Percentiles rank a stretch among this genome's conserved stretches.
Evolutionary conservation across 2,888 invertebrate species (phyloP).

Genomic region (Ethmia dodecea): DNA sequence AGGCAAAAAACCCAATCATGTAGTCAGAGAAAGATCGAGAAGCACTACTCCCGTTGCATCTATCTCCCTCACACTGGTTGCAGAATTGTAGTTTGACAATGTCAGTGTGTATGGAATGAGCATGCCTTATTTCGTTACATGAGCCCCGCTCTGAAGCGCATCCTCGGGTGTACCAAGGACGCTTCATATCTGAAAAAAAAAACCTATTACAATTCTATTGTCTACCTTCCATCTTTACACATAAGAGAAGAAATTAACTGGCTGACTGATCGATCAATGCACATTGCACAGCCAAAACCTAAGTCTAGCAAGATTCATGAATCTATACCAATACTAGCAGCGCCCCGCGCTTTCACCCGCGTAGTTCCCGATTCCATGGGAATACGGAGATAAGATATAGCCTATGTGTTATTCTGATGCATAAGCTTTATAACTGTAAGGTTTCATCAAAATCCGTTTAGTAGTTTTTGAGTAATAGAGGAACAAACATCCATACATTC

Average conservation of each 20-base stretch:
- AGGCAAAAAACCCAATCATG: constrained; percentile 33
- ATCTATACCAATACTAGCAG: not conserved
- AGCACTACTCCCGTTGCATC: constrained; percentile 41
- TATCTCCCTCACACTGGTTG: constrained; percentile 48
- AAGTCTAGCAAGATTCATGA: not conserved
- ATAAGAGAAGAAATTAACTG: not conserved
- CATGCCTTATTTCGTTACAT: constrained; percentile 43
- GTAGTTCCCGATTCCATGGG: not conserved
- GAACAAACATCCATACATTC: too few species aligned
- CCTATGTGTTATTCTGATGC: too few species aligned
- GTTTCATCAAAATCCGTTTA: too few species aligned
- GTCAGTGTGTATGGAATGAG: constrained; percentile 28
- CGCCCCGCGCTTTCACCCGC: not conserved
- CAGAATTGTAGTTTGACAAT: constrained; percentile 40
- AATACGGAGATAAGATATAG: too few species aligned
- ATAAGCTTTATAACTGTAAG: too few species aligned
- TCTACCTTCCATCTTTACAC: not conserved
- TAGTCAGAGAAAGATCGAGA: constrained; percentile 33
- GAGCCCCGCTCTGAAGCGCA: constrained; percentile 52
- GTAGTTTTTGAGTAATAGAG: too few species aligned
- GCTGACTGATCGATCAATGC: not conserved
- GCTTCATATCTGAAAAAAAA: constrained; percentile 38
- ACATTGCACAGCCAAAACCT: not conserved
- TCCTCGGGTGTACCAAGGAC: constrained; percentile 46
- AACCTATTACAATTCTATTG: too few species aligned